Base-by-base conservation (phyloP, 2,113 vertebrate species). In the Gnathonemus echidnorhynchus region DNA sequence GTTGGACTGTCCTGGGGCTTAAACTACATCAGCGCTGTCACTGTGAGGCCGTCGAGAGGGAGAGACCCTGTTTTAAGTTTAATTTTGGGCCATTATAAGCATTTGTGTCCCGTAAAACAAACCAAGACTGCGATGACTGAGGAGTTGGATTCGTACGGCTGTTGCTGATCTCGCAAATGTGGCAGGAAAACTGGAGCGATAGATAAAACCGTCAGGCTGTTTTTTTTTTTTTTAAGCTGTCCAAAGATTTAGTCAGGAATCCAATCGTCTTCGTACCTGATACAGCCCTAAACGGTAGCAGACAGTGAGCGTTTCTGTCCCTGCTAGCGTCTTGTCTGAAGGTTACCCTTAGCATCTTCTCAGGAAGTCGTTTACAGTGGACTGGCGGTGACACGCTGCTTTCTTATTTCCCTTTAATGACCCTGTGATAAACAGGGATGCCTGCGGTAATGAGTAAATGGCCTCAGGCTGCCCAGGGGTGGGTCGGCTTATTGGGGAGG, bases 291-390 rank as follows among this genome's bases (percentile, higher is more conserved):
- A 48, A 85, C 24, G 21, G 35, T 21, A 0, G 31, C 42, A 39
- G 19, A 13, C 17, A 3, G 45, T 21, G n/a, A 19, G 85, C 1
- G 31, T 19, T 52, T 39, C 86, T 87, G n/a, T 56, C 50, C 24
- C n/a, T 3, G 50, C 31, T 31, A 3, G 17, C 17, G 9, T 24
- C 31, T 53, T 17, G 21, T 62, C 35, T 45, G 31, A 10, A 62
- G 87, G 35, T 88, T 31, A 45, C 74, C 48, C 49, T 87, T 66
- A 62, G 90, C 94, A 93, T 91, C 92, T 90, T 92, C 35, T 31
- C 58, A 90, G 85, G 86, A 46, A 86, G 70, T 91, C 80, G 17
- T 77, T 88, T 70, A 19, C 31, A 62, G 35, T 24, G 42, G 53
- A 17, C 42, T 6, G n/a, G 52, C 13, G 3, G 24, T 88, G 87